phyloP scores from a whole-genome alignment of 1,140 invertebrate species.

The Anagrus nilaparvatae region DNA sequence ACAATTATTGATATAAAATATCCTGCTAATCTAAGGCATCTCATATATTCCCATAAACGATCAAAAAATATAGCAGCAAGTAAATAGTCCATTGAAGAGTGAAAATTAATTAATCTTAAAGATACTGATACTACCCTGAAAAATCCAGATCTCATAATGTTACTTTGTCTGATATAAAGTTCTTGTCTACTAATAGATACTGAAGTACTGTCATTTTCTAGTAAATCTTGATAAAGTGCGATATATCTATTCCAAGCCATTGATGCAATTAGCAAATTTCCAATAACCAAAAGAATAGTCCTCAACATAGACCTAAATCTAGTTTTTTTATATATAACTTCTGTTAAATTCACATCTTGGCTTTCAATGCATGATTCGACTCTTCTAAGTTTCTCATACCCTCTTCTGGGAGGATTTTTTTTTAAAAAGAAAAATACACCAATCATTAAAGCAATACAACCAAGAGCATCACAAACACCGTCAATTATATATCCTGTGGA shows the following conservation, averaged over 20 bases:
- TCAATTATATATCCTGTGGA: slow-evolving; percentile 62
- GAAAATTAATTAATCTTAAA: slow-evolving; percentile 72
- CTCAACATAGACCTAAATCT: slow-evolving; percentile 49
- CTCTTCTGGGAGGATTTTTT: slow-evolving; percentile 54
- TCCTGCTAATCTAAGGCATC: slow-evolving; percentile 51
- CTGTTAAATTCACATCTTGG: slow-evolving; percentile 6
- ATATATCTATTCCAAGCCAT: slow-evolving; percentile 74
- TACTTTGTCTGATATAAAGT: slow-evolving; percentile 29
- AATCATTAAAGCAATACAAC: slow-evolving; percentile 54
- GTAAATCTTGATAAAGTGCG: slow-evolving; percentile 60
- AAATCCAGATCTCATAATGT: slow-evolving; percentile 46
- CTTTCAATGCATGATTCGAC: slow-evolving; percentile 29
- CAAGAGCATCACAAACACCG: slow-evolving; percentile 63
- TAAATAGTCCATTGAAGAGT: slow-evolving; percentile 64
- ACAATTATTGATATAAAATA: slow-evolving; percentile 46
- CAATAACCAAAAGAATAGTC: slow-evolving; percentile 54
- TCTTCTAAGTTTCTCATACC: slow-evolving; percentile 50
- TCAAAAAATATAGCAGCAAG: slow-evolving; percentile 71
- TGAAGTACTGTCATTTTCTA: slow-evolving; percentile 50
- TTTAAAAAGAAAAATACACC: slow-evolving; percentile 55
- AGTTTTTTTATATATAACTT: slow-evolving; percentile 36
- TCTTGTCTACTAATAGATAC: slow-evolving; percentile 43
- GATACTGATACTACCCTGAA: slow-evolving; percentile 64
- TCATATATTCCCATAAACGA: slow-evolving; percentile 63
- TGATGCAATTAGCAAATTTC: slow-evolving; percentile 61